Conservation (phyloP, 2,888 invertebrate genomes). For the Eulithis testata region DNA sequence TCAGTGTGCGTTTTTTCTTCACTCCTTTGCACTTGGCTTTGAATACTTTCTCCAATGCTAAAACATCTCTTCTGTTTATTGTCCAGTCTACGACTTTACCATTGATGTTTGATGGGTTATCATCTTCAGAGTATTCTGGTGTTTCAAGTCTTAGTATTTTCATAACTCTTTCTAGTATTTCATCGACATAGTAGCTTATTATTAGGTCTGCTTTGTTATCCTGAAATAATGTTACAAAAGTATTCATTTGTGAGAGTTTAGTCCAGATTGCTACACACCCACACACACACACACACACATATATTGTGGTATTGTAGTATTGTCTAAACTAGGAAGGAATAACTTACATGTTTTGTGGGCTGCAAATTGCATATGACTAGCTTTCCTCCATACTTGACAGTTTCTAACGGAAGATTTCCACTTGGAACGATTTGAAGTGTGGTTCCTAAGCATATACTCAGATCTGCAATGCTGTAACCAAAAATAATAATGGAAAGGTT, state of each 20-base stretch:
- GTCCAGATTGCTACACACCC: too few relatives aligned
- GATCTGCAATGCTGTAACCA: slow-evolving; percentile 92
- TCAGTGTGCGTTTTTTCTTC: slow-evolving; percentile 70
- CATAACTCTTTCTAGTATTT: slow-evolving; percentile 90
- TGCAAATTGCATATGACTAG: slow-evolving; percentile 98
- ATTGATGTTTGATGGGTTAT: slow-evolving; percentile 87
- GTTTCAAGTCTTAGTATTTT: slow-evolving; percentile 89
- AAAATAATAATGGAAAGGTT: not conserved
- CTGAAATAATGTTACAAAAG: slow-evolving; percentile 76
- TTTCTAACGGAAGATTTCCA: slow-evolving; percentile 95
- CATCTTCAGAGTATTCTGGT: slow-evolving; percentile 86
- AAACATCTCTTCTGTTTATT: slow-evolving; percentile 85
- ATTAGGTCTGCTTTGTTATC: slow-evolving; percentile 95
- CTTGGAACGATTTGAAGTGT: slow-evolving; percentile 99
- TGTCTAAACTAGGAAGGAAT: too few relatives aligned
- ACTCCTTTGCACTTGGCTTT: slow-evolving; percentile 78
- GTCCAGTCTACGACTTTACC: slow-evolving; percentile 88
- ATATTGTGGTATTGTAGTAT: too few relatives aligned
- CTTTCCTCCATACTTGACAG: slow-evolving; percentile 93
- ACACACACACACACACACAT: too few relatives aligned
- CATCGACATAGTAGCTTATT: slow-evolving; percentile 95
- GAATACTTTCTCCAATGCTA: slow-evolving; percentile 85
- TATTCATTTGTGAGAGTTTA: too few relatives aligned
- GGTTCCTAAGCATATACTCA: slow-evolving; percentile 98
- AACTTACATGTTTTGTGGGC: slow-evolving; percentile 96